Conservation (phyloP, 2,113 vertebrate genomes). For the Parus major region DNA sequence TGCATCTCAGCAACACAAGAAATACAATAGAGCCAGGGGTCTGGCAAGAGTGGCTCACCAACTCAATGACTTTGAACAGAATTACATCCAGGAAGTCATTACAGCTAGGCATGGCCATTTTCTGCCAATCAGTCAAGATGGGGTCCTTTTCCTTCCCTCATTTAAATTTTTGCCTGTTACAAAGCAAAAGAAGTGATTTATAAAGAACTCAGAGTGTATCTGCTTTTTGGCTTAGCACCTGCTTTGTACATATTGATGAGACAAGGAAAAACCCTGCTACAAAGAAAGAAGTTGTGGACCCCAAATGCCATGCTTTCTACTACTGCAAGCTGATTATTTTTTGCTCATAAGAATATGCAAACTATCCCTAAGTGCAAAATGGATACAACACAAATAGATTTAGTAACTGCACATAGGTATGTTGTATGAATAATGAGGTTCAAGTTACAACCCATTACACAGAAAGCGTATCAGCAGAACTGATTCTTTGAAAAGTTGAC, state of each 20-base stretch:
- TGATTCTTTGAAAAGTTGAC: slow-evolving; percentile 65
- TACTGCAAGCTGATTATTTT: slow-evolving; percentile 70
- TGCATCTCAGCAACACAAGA: neutral
- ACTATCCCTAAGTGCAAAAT: slow-evolving; percentile 71
- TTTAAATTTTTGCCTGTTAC: slow-evolving; percentile 51
- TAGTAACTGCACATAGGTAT: slow-evolving; percentile 57
- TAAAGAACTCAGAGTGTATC: slow-evolving; percentile 37
- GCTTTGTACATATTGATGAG: slow-evolving; percentile 41
- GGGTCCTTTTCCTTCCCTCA: slow-evolving; percentile 23
- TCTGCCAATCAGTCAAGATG: slow-evolving; percentile 22
- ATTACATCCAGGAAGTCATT: slow-evolving; percentile 46
- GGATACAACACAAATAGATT: slow-evolving; percentile 74
- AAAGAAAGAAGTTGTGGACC: slow-evolving; percentile 45
- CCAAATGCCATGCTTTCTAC: slow-evolving; percentile 43
- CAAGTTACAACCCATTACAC: slow-evolving; percentile 63
- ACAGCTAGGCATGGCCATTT: slow-evolving; percentile 18
- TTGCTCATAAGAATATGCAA: slow-evolving; percentile 59
- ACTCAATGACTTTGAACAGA: slow-evolving; percentile 44
- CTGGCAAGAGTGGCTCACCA: neutral
- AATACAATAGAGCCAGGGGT: neutral
- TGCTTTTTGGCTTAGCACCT: slow-evolving; percentile 50
- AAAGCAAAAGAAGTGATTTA: slow-evolving; percentile 53
- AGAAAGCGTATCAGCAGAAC: slow-evolving; percentile 44
- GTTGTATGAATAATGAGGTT: slow-evolving; percentile 73
- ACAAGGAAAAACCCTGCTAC: neutral